These are phyloP conservation scores for Fratercula arctica DNA, from an alignment of 2,797 vertebrate species.

Conservation along the genomic window DNA sequence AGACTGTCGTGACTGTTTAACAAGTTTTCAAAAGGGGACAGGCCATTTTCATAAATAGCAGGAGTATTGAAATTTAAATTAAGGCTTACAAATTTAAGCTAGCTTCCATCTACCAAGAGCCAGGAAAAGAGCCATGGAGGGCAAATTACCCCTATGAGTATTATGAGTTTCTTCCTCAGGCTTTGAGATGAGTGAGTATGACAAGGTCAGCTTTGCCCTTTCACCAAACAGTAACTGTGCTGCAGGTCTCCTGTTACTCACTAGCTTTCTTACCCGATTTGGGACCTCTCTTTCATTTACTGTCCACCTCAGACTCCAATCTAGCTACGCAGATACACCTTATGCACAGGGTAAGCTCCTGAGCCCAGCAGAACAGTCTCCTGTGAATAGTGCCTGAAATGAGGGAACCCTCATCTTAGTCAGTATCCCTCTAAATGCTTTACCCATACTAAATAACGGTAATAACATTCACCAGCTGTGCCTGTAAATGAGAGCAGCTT, in stretches of 20 bases:
- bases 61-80: not conserved
- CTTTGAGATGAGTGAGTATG: not conserved
- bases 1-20: not conserved
- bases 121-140: not conserved
- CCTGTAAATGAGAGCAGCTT: not conserved
- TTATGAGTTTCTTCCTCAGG: not conserved
- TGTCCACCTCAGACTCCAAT: not conserved
- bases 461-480: not conserved
- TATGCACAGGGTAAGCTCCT: not conserved
- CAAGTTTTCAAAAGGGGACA: not conserved
- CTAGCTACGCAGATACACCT: not conserved
- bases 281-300: not conserved
- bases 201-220: not conserved
- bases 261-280: not conserved
- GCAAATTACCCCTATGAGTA: not conserved
- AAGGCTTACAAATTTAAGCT: not conserved
- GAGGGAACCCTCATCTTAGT: not conserved
- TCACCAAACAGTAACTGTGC: not conserved
- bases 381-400: not conserved
- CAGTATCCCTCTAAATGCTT: not conserved
- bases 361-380: not conserved
- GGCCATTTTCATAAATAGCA: not conserved
- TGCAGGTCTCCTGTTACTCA: not conserved
- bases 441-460: accelerated
- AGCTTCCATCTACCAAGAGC: not conserved